Conservation (phyloP, 2,113 vertebrate species). For the Cynopterus brachyotis region DNA sequence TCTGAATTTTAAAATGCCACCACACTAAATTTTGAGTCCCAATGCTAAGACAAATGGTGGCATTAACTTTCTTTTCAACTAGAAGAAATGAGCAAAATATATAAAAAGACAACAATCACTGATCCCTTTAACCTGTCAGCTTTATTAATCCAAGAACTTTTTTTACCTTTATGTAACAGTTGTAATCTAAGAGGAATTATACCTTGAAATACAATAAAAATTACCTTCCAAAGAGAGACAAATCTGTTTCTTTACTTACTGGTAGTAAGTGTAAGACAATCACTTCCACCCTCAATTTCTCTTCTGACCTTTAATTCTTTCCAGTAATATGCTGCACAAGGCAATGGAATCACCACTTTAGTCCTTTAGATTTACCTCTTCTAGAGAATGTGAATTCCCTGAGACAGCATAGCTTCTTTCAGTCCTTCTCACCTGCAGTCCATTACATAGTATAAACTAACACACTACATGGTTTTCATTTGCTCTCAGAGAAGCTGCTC, state of each 20-base stretch:
- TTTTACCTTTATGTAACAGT: neutral
- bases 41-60: neutral
- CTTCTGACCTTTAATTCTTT: constrained; percentile 27
- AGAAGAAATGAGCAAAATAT: neutral
- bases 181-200: constrained; percentile 13
- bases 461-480: neutral
- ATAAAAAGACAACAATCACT: neutral
- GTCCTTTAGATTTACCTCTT: neutral
- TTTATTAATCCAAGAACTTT: constrained; percentile 13
- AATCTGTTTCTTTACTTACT: neutral
- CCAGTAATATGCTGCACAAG: neutral
- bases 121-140: neutral
- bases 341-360: neutral
- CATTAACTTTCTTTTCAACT: neutral
- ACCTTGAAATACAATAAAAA: constrained; percentile 33
- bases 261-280: neutral
- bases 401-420: neutral
- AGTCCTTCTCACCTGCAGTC: neutral
- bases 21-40: constrained; percentile 32
- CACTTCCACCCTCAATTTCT: constrained; percentile 17
- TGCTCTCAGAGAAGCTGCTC: neutral
- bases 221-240: constrained; percentile 20
- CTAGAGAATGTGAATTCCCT: neutral
- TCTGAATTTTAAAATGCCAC: constrained; percentile 41
- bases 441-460: neutral